Conservation (phyloP, 2,797 vertebrate genomes). For the Peromyscus melanophrys region DNA sequence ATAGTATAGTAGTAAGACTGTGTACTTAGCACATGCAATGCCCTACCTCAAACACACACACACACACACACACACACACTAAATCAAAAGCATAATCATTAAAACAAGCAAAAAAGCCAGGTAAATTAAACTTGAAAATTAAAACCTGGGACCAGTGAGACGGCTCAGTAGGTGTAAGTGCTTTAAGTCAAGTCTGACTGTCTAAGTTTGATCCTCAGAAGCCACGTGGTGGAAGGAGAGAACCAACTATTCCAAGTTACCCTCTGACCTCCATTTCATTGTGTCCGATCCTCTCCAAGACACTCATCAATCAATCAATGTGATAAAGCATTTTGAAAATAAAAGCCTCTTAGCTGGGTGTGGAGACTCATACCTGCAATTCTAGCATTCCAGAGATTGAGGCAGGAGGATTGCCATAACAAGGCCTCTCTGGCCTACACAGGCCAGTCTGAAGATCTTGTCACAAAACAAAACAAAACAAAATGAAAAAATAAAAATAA, state of each 20-base stretch:
- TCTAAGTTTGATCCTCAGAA: not conserved
- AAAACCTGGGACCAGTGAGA: not conserved
- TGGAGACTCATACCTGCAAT: not conserved
- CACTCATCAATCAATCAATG: not conserved
- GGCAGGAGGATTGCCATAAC: not conserved
- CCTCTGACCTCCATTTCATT: too few relatives aligned
- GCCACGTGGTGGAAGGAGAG: not conserved
- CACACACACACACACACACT: not conserved
- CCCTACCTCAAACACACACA: not conserved
- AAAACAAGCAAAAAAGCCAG: not conserved
- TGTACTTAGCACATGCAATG: not conserved
- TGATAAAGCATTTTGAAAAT: not conserved
- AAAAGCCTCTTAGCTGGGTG: not conserved
- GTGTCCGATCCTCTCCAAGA: not conserved
- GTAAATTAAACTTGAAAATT: not conserved
- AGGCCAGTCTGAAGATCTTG: not conserved
- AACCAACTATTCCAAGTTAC: not conserved
- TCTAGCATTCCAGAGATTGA: not conserved
- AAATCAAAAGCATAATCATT: slow-evolving; percentile 46
- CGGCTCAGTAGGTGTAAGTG: too few relatives aligned
- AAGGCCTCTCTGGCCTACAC: not conserved
- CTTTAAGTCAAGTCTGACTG: not conserved
- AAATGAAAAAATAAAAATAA: too few relatives aligned
- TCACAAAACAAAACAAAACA: not conserved
- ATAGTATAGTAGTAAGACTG: not conserved